phyloP scores from a whole-genome alignment of 2,797 vertebrate genomes.

The Helicolenus hilgendorfi region DNA sequence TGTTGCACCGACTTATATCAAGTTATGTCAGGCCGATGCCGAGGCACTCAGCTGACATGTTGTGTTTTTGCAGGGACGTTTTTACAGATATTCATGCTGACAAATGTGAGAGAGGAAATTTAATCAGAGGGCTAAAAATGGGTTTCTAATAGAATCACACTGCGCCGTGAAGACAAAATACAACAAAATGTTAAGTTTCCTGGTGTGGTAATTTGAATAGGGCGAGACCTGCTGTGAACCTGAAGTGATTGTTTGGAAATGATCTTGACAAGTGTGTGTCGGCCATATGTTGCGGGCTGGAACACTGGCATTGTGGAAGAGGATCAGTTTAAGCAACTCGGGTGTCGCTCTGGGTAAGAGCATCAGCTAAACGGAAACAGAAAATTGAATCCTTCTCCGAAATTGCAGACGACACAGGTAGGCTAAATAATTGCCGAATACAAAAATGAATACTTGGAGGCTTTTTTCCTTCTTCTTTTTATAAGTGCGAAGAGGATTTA shows the following conservation, averaged over 20 bases:
- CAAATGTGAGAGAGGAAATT: conserved; percentile 62
- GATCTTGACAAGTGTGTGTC: conserved; percentile 50
- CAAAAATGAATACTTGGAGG: conserved; percentile 63
- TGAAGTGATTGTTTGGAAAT: conserved; percentile 63
- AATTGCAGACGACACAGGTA: conserved; percentile 70
- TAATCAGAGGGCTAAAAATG: conserved; percentile 69
- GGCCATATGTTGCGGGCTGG: conserved; percentile 55
- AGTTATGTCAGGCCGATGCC: conserved; percentile 64
- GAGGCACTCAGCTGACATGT: conserved; percentile 52
- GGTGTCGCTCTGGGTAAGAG: conserved; percentile 38
- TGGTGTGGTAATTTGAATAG: conserved; percentile 57
- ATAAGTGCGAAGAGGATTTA: conserved; percentile 78
- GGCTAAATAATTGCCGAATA: conserved; percentile 73
- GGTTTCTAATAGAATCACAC: conserved; percentile 61
- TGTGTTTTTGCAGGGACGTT: conserved; percentile 3
- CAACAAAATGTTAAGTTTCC: conserved; percentile 53
- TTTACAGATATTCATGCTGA: conserved; percentile 37
- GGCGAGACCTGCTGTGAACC: conserved; percentile 63
- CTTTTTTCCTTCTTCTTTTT: conserved; percentile 19
- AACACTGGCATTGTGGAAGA: conserved; percentile 14
- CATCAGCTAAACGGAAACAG: conserved; percentile 42
- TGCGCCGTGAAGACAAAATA: conserved; percentile 27
- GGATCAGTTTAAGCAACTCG: conserved; percentile 33
- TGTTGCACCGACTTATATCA: conserved; percentile 72
- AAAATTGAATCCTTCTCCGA: conserved; percentile 59